phyloP scores from a whole-genome alignment of 1,140 invertebrate species.

The Calephelis nemesis region DNA sequence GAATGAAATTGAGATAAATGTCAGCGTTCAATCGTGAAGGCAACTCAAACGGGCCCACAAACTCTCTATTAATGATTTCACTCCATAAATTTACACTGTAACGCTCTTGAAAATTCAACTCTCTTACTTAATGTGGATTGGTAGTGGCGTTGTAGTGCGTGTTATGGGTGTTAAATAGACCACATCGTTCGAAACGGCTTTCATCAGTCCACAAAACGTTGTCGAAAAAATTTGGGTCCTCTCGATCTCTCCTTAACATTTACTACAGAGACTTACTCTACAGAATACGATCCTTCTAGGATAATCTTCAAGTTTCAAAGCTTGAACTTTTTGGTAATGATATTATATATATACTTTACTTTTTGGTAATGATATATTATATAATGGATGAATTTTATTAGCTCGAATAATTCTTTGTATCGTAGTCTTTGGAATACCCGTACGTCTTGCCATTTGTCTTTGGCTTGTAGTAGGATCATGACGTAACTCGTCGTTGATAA shows the following conservation, averaged over 20 bases:
- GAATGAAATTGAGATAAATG: background rate
- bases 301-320: conserved; percentile 17
- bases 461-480: conserved; percentile 4
- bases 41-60: background rate
- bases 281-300: background rate
- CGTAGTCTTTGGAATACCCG: background rate
- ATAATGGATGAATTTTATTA: conserved; percentile 19
- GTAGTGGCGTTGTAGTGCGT: background rate
- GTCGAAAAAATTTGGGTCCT: conserved; percentile 15
- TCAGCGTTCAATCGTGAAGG: background rate
- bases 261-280: too few species aligned
- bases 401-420: background rate
- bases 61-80: background rate
- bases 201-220: conserved; percentile 11
- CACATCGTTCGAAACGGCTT: background rate
- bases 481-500: background rate
- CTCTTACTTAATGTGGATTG: background rate
- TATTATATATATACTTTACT: too few species aligned
- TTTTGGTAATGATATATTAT: conserved; percentile 19
- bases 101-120: background rate
- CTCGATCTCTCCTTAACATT: conserved; percentile 5
- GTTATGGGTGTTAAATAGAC: background rate
- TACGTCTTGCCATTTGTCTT: conserved; percentile 8
- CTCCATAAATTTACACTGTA: background rate
- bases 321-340: too few species aligned